Conservation (phyloP, 2,888 invertebrate species). For the Dryocosmus kuriphilus region DNA sequence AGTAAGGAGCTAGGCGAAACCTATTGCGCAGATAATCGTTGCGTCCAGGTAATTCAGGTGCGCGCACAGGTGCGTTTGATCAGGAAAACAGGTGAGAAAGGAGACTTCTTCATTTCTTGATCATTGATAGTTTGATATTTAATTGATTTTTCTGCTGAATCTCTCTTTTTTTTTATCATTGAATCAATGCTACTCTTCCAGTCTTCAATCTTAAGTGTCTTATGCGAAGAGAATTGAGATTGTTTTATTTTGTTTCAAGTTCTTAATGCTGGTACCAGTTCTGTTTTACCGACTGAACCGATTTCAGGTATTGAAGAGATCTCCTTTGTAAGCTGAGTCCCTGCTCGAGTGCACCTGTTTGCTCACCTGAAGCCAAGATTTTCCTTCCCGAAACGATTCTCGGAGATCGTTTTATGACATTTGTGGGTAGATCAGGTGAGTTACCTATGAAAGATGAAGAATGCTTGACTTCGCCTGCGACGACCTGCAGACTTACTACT, state of each 20-base stretch:
- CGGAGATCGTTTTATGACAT: slow-evolving; percentile 11
- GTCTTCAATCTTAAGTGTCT: not conserved
- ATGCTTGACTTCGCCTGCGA: not conserved
- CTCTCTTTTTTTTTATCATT: not conserved
- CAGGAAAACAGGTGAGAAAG: slow-evolving; percentile 64
- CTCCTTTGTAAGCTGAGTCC: slow-evolving; percentile 67
- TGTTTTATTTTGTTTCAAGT: too few species aligned
- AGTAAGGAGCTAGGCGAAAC: slow-evolving; percentile 55
- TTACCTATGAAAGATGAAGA: not conserved
- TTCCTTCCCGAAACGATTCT: slow-evolving; percentile 53
- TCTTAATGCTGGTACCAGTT: not conserved
- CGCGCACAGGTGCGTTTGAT: slow-evolving; percentile 68
- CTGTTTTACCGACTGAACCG: slow-evolving; percentile 38
- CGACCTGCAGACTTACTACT: not conserved
- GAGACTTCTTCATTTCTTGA: slow-evolving; percentile 49
- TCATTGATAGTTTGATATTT: slow-evolving; percentile 7
- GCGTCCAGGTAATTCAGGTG: slow-evolving; percentile 70
- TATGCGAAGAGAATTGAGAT: not conserved
- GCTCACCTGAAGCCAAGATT: slow-evolving; percentile 71
- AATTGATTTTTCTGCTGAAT: not conserved
- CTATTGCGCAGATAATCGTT: slow-evolving; percentile 67
- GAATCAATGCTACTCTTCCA: not conserved
- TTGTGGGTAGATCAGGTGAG: not conserved
- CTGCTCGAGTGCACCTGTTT: slow-evolving; percentile 72
- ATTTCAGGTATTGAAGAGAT: slow-evolving; percentile 54